A percentile compares a stretch with the other conserved stretches of the same genome.
Conservation (phyloP, 2,113 vertebrate species). For the Platichthys stellatus region DNA sequence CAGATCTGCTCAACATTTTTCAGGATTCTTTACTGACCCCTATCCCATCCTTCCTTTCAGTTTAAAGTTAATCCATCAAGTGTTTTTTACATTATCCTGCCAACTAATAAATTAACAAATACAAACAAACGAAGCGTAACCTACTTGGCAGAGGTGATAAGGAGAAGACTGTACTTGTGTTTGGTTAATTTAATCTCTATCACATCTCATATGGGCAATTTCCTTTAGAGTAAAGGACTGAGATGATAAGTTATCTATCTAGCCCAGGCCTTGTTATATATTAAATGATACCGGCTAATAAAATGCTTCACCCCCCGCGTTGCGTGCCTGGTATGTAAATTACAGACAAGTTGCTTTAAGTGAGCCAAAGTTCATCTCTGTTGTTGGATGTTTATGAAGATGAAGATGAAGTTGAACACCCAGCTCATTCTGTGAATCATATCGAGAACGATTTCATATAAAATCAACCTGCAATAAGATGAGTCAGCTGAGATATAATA, state of each 20-base stretch:
- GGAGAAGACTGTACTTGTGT: no score
- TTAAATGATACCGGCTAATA: background rate
- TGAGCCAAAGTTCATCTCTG: background rate
- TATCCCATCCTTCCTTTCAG: no score
- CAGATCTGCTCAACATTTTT: no score
- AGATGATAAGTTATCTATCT: background rate
- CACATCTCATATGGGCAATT: background rate
- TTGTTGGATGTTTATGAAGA: background rate
- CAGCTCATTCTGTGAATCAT: background rate
- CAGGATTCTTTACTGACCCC: no score
- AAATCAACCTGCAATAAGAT: conserved; percentile 3
- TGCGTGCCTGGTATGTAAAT: background rate
- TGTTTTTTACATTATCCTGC: no score
- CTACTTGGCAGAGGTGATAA: background rate
- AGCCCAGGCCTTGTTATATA: background rate
- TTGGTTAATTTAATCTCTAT: background rate
- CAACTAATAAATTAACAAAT: no score
- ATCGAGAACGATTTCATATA: conserved; percentile 2
- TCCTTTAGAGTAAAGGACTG: no score
- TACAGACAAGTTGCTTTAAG: background rate
- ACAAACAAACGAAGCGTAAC: no score
- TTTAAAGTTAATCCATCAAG: no score
- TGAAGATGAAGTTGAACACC: background rate
- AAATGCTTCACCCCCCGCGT: background rate
- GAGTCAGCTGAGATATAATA: background rate